Evolutionary conservation across 2,888 invertebrate genomes (phyloP), one percentile per base, ranked within the genome.

Genomic region (Orthosia cruda): DNA sequence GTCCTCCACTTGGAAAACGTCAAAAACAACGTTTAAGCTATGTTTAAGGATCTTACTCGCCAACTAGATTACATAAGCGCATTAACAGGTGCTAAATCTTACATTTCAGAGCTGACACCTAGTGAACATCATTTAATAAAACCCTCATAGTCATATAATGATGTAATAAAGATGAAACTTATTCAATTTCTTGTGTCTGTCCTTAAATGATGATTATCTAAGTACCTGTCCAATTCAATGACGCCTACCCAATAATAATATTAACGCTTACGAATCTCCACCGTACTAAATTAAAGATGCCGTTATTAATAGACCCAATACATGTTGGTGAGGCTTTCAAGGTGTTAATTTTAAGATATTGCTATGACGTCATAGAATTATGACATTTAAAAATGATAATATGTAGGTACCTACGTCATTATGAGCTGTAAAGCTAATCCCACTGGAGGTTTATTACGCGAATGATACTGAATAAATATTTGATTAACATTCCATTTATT

Each of bases 321-420:
- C 16, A 58, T 55, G 55, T 55, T 55, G n/a, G 78, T 61, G 7
- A 47, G 16, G 16, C 65, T 62, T 64, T 77, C 20, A 64, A 15
- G 15, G 40, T 59, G 13, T 49, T 49, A 26, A 64, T 77, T 64
- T 77, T 68, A 47, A 52, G 50, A 57, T 13, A 52, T 47, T 52
- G 1, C n/a, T 57, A 4, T 52, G 49, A 55, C 55, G 50, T 65
- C n/a, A 61, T 9, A 26, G 15, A 45, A 16, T 40, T 52, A 18
- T 40, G 20, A 18, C 20, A 58, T 77, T 77, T 18, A 59, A 26
- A 64, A 64, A 64, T n/a, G n/a, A 40, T 40, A 0, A 40, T 9
- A 40, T 40, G 40, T 9, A 40, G 40, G 9, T 40, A 40, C n/a
- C 0, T 23, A 32, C 45, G 20, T 47, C 47, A 23, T 52, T 18